Conservation (phyloP, 2,797 vertebrate genomes). For the Hippopotamyrus pictus region DNA sequence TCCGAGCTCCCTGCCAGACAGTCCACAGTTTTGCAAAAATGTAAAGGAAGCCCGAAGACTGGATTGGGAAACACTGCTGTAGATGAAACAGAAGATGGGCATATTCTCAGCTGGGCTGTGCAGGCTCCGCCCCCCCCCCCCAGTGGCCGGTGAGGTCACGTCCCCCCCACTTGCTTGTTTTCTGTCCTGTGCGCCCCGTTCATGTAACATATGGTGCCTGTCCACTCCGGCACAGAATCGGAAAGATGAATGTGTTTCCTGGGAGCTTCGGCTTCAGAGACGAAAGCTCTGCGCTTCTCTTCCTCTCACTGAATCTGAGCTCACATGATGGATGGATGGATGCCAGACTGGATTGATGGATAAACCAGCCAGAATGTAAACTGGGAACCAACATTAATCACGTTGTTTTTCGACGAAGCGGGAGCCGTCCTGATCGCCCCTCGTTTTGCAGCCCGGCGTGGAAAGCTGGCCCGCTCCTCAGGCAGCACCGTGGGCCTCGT, state of each 20-base stretch:
- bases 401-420: background rate
- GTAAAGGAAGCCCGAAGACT: background rate
- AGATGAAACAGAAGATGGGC: background rate
- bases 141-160: background rate
- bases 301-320: background rate
- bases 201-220: background rate
- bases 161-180: too few species aligned
- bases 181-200: background rate
- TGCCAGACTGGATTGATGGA: background rate
- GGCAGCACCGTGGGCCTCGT: conserved; percentile 22
- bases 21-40: background rate
- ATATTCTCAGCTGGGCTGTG: background rate
- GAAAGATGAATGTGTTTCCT: background rate
- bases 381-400: background rate
- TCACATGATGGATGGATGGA: background rate
- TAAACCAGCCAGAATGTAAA: background rate
- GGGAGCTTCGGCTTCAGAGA: background rate
- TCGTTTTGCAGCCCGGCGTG: background rate
- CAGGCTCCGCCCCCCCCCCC: background rate
- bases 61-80: background rate
- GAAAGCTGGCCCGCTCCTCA: background rate
- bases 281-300: background rate
- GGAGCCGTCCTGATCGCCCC: background rate
- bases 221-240: background rate
- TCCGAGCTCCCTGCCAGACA: background rate